These are phyloP conservation scores for Ataeniobius toweri DNA, from an alignment of 2,797 vertebrate species.

Conservation along the genomic window DNA sequence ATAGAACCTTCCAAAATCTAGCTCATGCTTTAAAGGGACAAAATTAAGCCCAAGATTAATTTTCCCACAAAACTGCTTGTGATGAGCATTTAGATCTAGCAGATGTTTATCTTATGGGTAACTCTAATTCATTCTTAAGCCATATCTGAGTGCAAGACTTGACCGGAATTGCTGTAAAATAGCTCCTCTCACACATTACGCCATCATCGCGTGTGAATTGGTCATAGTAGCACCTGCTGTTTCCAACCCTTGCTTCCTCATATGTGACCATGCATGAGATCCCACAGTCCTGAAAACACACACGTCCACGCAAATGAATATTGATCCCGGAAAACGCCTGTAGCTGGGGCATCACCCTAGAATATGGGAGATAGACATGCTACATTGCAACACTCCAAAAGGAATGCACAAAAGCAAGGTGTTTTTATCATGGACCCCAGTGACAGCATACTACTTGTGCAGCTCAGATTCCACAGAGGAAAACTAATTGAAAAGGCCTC, in stretches of 20 bases:
- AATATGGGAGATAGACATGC: conserved; percentile 38
- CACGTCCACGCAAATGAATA: conserved; percentile 51
- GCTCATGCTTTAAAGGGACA: conserved; percentile 9
- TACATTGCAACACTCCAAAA: conserved; percentile 41
- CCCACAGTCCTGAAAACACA: conserved; percentile 5
- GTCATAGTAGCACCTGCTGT: conserved; percentile 11
- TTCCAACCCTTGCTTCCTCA: conserved; percentile 7
- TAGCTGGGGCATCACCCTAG: conserved; percentile 30
- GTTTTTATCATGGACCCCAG: conserved; percentile 44
- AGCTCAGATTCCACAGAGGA: conserved; percentile 44
- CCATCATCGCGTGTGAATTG: background rate
- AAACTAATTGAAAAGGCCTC: conserved; percentile 50
- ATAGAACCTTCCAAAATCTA: conserved; percentile 25
- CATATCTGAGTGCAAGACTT: conserved; percentile 23
- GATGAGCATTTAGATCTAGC: conserved; percentile 39
- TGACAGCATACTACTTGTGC: conserved; percentile 42
- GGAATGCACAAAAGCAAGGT: conserved; percentile 47
- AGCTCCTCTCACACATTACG: conserved; percentile 14
- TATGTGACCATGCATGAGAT: conserved; percentile 28
- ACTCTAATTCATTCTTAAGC: conserved; percentile 31
- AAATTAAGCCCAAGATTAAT: conserved; percentile 20
- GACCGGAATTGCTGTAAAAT: conserved; percentile 24
- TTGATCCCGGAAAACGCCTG: conserved; percentile 57
- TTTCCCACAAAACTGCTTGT: conserved; percentile 30
- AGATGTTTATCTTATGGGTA: conserved; percentile 15